These are phyloP conservation scores for Spodoptera frugiperda DNA, from an alignment of 1,140 invertebrate species.

Conservation along the genomic window DNA sequence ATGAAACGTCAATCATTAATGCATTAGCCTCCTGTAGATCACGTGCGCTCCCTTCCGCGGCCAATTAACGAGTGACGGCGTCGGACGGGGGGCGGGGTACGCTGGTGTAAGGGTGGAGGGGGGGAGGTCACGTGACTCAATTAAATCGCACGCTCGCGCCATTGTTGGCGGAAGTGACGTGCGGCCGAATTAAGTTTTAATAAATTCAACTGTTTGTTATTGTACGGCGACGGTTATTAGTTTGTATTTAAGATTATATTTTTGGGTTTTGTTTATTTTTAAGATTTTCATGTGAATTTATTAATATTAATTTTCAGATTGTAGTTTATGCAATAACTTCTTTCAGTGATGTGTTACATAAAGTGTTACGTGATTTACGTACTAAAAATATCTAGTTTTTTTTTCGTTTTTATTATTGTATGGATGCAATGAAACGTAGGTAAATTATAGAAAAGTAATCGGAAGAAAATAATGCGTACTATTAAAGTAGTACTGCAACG, in stretches of 20 bases:
- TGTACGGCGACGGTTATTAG: constrained; percentile 39
- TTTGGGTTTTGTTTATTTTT: background rate
- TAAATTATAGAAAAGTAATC: too few species aligned
- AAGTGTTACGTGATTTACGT: background rate
- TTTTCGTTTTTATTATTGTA: too few species aligned
- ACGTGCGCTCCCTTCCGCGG: constrained; percentile 17
- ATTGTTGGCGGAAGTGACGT: constrained; percentile 38
- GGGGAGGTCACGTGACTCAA: constrained; percentile 43
- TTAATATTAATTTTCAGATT: too few species aligned
- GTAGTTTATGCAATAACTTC: too few species aligned
- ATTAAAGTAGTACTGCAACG: too few species aligned
- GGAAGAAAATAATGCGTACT: too few species aligned
- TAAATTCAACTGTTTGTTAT: constrained; percentile 35
- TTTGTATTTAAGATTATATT: constrained; percentile 29
- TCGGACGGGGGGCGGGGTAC: background rate
- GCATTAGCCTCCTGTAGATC: constrained; percentile 8
- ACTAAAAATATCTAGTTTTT: too few species aligned
- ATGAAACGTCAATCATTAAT: constrained; percentile 22
- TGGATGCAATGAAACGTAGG: too few species aligned
- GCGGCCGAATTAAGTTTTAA: constrained; percentile 42
- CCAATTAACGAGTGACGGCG: constrained; percentile 36
- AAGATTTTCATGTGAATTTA: background rate
- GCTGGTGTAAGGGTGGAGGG: background rate
- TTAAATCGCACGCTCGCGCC: constrained; percentile 32
- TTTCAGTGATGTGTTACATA: too few species aligned